phyloP scores from a whole-genome alignment of 2,888 invertebrate species.

The Pristionchus japonicus region DNA sequence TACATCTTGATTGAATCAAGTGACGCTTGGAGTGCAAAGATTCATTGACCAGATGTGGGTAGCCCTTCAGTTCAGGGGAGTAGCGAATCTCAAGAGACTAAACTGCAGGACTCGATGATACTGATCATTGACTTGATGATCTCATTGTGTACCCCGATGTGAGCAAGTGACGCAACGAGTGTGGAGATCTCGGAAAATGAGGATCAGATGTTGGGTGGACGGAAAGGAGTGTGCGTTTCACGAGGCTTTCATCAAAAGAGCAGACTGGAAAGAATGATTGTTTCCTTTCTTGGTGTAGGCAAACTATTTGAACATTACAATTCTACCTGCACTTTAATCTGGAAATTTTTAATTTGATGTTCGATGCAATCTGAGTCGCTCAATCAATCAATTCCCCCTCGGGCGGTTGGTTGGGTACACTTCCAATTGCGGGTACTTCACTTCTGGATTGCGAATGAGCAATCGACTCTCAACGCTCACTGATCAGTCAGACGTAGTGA shows the following conservation, averaged over 20 bases:
- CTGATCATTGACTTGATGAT: no score
- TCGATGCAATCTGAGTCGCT: neutral
- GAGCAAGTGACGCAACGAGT: no score
- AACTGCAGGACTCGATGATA: no score
- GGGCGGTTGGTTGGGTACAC: slow-evolving; percentile 20
- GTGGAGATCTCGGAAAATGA: neutral
- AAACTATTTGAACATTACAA: neutral
- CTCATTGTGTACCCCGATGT: no score
- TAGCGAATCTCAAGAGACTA: no score
- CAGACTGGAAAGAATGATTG: neutral
- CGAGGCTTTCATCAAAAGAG: neutral
- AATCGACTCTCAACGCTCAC: neutral
- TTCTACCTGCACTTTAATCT: no score
- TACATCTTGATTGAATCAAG: neutral
- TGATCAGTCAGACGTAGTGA: neutral
- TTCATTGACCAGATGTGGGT: no score
- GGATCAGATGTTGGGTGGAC: neutral
- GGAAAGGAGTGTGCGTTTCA: neutral
- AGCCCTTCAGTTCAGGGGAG: no score
- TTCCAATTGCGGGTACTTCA: slow-evolving; percentile 6
- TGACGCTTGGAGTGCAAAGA: neutral
- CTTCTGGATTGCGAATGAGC: neutral
- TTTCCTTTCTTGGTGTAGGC: neutral
- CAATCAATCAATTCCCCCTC: neutral
- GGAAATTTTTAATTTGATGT: neutral